Base-by-base conservation (phyloP, 2,113 vertebrate species). In the Thymallus thymallus region DNA sequence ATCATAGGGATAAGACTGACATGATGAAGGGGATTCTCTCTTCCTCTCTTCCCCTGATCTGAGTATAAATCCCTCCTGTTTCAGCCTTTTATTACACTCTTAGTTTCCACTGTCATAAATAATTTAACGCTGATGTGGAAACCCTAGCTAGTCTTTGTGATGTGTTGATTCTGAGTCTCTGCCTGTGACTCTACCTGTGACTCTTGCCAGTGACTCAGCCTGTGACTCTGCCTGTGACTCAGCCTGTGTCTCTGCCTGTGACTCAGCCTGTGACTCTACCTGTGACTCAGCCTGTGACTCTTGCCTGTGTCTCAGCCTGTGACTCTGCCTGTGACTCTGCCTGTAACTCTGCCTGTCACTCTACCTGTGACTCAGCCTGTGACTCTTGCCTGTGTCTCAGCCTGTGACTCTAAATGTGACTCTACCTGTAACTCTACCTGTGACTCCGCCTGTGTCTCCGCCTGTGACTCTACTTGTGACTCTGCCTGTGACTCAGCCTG, bases 51-150 rank as follows among this genome's bases (percentile, higher is more conserved):
- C 75, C 76, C 82, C 77, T 84, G 79, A 85, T 82, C 32, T 29
- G 5, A 29, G 67, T 68, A 82, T 61, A 74, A 83, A 80, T 75
- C 78, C 73, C 81, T 73, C 58, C 75, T 80, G 75, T 83, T 82
- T 78, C 77, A 82, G 80, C 70, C 9, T 29, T 0, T 81, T 77
- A 63, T n/a, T 48, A 67, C 41, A 64, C 20, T 29, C 74, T 73
- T 51, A 51, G 48, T 51, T 79, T 80, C 82, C 77, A 66, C 80
- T 85, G 71, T 80, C 79, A 90, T 88, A 74, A 89, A 90, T 89
- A 87, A 85, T 91, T 88, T 75, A 90, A 83, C 62, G 55, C 62
- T 26, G 68, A 75, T 77, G 86, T 73, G 66, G 77, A 83, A 90
- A 85, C 78, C 69, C 80, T 65, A 55, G 64, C 78, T 60, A 55